Percentiles rank a stretch among this genome's conserved stretches.
phyloP scores from a whole-genome alignment of 1,140 invertebrate species.

The Eupeodes corollae region DNA sequence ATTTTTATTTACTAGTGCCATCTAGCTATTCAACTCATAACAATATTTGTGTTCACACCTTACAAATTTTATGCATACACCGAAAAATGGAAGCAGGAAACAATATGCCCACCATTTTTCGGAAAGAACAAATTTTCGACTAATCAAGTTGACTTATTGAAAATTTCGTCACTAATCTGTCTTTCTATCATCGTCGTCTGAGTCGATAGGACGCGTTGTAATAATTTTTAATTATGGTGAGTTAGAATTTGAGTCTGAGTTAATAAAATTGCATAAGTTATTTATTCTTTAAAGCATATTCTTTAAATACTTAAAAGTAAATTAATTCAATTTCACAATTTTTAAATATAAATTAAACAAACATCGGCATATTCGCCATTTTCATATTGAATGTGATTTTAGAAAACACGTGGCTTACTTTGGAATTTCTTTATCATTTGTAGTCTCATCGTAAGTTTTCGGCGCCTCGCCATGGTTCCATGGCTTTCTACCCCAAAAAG shows the following conservation, averaged over 20 bases:
- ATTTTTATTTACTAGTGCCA: no score
- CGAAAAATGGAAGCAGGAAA: no score
- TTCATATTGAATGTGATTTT: background rate
- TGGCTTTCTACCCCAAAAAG: slow-evolving; percentile 99
- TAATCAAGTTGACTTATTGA: slow-evolving; percentile 8
- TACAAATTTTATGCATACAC: no score
- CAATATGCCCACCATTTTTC: no score
- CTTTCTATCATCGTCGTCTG: slow-evolving; percentile 32
- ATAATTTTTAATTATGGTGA: slow-evolving; percentile 17
- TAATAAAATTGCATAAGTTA: background rate
- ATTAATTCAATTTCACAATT: slow-evolving; percentile 1
- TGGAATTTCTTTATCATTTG: slow-evolving; percentile 32
- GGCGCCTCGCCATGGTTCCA: slow-evolving; percentile 97
- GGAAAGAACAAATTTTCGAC: no score
- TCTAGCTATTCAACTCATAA: no score
- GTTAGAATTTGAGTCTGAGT: background rate
- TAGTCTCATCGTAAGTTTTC: slow-evolving; percentile 99
- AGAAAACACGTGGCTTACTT: background rate
- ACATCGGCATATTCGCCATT: background rate
- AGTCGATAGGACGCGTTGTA: slow-evolving; percentile 20
- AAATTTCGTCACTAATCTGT: slow-evolving; percentile 12
- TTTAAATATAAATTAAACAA: background rate
- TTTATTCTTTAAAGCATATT: background rate
- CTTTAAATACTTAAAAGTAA: slow-evolving; percentile 7
- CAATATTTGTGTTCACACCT: no score